phyloP scores from a whole-genome alignment of 1,140 invertebrate genomes.

The Danaus melanippus region DNA sequence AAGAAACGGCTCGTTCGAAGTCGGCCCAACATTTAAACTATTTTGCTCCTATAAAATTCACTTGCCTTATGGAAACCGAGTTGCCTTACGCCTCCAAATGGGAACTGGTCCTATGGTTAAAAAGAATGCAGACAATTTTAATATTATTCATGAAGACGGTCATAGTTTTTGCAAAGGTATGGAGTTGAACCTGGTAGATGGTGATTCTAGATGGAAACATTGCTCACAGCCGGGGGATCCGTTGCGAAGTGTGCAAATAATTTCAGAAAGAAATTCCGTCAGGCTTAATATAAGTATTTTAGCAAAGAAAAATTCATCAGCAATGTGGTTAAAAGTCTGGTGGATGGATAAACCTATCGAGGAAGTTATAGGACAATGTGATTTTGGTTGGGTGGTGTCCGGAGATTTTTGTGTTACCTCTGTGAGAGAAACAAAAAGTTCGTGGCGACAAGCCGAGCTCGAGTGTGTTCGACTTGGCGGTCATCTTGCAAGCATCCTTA shows the following conservation, averaged over 20 bases:
- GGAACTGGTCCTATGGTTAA: conserved; percentile 49
- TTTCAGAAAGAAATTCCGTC: conserved; percentile 72
- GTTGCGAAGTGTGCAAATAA: conserved; percentile 71
- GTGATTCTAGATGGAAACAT: conserved; percentile 70
- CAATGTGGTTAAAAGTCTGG: conserved; percentile 67
- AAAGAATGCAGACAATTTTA: conserved; percentile 38
- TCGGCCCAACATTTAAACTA: conserved; percentile 70
- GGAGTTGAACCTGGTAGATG: conserved; percentile 71
- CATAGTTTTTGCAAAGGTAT: conserved; percentile 68
- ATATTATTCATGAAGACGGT: conserved; percentile 48
- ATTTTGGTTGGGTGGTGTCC: conserved; percentile 75
- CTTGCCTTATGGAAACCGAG: conserved; percentile 76
- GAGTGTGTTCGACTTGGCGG: conserved; percentile 76
- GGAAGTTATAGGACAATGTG: conserved; percentile 74
- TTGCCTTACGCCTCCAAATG: conserved; percentile 72
- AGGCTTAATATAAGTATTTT: conserved; percentile 60
- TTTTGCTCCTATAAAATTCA: conserved; percentile 77
- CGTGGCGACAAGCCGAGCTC: conserved; percentile 78
- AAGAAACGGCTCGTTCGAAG: conserved; percentile 75
- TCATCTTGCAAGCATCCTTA: conserved; percentile 77
- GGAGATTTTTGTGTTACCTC: conserved; percentile 76
- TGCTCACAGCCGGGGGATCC: conserved; percentile 73
- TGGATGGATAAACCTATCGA: conserved; percentile 72
- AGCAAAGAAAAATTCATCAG: conserved; percentile 46
- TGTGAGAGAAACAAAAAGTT: conserved; percentile 68